These are phyloP conservation scores for Osmerus mordax DNA, from an alignment of 2,113 vertebrate species.

Conservation along the genomic window DNA sequence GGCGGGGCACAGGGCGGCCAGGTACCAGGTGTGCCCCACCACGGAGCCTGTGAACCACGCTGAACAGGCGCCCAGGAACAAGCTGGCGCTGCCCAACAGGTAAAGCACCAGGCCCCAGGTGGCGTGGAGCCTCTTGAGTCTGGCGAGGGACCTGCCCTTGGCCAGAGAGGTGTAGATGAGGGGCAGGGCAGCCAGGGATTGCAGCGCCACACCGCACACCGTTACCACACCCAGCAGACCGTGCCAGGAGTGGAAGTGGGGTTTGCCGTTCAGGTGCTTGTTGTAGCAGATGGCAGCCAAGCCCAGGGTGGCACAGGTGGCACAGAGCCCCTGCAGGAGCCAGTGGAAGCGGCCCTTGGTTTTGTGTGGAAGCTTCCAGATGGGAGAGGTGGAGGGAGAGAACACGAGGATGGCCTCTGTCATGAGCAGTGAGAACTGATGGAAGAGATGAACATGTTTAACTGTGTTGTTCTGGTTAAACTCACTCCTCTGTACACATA, in stretches of 20 bases:
- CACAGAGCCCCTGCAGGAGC: constrained; percentile 83
- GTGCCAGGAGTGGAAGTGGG: constrained; percentile 89
- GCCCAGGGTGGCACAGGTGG: constrained; percentile 78
- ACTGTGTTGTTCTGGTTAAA: background rate
- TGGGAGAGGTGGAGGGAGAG: constrained; percentile 82
- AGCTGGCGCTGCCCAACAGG: constrained; percentile 81
- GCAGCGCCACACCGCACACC: constrained; percentile 70
- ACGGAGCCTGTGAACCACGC: constrained; percentile 83
- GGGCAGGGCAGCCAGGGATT: constrained; percentile 77
- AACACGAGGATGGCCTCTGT: constrained; percentile 90
- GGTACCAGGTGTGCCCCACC: constrained; percentile 78
- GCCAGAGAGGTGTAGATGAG: constrained; percentile 85
- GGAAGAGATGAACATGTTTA: background rate
- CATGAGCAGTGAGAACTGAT: constrained; percentile 92
- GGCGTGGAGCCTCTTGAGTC: constrained; percentile 90
- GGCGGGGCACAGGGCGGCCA: constrained; percentile 77
- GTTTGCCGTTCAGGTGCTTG: constrained; percentile 83
- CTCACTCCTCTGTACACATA: background rate
- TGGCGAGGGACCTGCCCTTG: constrained; percentile 88
- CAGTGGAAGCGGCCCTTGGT: constrained; percentile 83
- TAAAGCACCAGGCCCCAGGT: constrained; percentile 86
- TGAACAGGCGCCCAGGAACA: constrained; percentile 86
- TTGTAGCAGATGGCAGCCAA: constrained; percentile 81
- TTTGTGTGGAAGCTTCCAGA: constrained; percentile 80
- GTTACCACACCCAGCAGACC: constrained; percentile 81